Evolutionary conservation across 1,140 invertebrate species (phyloP), one percentile per base, ranked within the genome.

Genomic region (Drosophila arizonae): DNA sequence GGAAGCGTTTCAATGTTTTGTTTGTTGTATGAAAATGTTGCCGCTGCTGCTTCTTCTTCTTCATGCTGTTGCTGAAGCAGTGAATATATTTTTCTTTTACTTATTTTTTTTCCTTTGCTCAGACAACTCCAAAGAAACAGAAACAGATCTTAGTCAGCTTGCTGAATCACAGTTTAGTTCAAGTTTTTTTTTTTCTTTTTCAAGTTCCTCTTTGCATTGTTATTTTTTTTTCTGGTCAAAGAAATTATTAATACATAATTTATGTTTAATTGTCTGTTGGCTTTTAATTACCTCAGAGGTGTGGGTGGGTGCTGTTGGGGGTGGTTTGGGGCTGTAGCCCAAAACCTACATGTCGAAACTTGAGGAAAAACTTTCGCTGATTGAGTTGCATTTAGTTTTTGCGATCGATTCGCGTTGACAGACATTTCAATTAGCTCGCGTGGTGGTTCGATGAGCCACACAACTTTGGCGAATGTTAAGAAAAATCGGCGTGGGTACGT

Each of bases 191-290:
- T 64, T 24, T 24, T 24, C 3, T 24, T 24, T 21, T 13, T 24
- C 21, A 24, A 24, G 21, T 24, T 4, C 10, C 17, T 48, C 5
- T 9, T 45, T 46, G 17, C 55, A 41, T 39, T 46, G 21, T 45
- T 48, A 24, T 46, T 48, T n/a, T 71, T 64, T 30, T 30, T 24
- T n/a, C 48, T 71, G 66, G 65, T 55, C 48, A 43, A 65, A 69
- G 79, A 81, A 81, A 76, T 86, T 86, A 82, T 87, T 86, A 86
- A 86, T 86, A 87, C 81, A 87, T 86, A 87, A 87, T 86, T 86
- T 79, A 86, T 87, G 76, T 86, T 86, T 86, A 86, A 86, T 86
- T 86, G 82, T 81, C 45, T 75, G 64, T 50, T 55, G 46, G 60
- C 21, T 69, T 65, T 70, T 69, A 56, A 68, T 77, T 67, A 55